Percentiles rank a stretch among this genome's conserved stretches.
Evolutionary conservation across 2,888 invertebrate species (phyloP).

Genomic region (Linnaemya tessellans): DNA sequence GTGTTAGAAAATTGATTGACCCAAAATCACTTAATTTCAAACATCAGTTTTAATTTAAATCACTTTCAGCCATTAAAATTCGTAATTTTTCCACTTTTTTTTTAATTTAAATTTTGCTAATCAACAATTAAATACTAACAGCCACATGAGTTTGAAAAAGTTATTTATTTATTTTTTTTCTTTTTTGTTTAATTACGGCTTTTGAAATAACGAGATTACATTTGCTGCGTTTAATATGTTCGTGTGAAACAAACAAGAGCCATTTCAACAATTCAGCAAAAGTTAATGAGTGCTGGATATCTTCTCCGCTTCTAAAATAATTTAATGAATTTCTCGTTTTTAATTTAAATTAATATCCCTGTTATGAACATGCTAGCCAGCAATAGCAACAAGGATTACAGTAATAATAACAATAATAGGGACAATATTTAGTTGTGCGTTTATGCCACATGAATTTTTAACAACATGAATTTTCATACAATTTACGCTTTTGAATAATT

Average conservation of each 20-base stretch:
- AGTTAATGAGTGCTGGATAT: conserved; percentile 16
- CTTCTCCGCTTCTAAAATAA: neutral
- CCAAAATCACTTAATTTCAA: too few relatives aligned
- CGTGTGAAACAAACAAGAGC: conserved; percentile 17
- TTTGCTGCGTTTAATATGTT: neutral
- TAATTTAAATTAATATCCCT: conserved; percentile 32
- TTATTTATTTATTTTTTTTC: neutral
- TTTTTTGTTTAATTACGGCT: neutral
- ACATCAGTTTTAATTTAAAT: too few relatives aligned
- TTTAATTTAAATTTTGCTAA: neutral
- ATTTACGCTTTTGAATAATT: conserved; percentile 49
- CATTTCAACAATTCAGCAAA: neutral
- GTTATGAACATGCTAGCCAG: conserved; percentile 17
- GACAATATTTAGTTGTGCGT: conserved; percentile 21
- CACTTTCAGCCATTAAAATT: too few relatives aligned
- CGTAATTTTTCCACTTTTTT: too few relatives aligned
- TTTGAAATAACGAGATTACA: neutral
- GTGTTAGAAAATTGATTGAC: too few relatives aligned
- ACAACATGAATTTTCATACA: conserved; percentile 45
- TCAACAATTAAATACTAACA: conserved; percentile 33
- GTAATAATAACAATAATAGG: conserved; percentile 5
- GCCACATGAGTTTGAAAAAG: conserved; percentile 45
- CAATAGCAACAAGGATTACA: neutral
- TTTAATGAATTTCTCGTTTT: conserved; percentile 1
- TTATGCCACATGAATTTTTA: conserved; percentile 27